phyloP scores from a whole-genome alignment of 2,888 invertebrate species.

The Drosophila robusta region DNA sequence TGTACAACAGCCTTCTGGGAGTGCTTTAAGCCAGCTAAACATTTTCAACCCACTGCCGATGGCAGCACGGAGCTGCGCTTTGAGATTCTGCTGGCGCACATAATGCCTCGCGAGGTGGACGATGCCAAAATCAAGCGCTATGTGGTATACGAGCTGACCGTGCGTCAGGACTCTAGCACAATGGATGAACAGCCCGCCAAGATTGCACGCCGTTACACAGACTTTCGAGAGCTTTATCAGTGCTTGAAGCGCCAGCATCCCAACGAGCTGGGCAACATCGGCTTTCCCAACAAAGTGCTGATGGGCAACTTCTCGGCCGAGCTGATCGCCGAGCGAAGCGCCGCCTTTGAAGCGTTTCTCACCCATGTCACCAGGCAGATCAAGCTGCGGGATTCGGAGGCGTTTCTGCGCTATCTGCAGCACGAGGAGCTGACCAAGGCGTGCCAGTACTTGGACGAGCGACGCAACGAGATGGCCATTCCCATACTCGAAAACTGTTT shows the following conservation, averaged over 20 bases:
- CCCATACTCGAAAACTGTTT: slow-evolving; percentile 89
- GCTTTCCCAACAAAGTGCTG: slow-evolving; percentile 90
- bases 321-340: slow-evolving; percentile 88
- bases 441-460: slow-evolving; percentile 87
- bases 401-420: slow-evolving; percentile 88
- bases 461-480: slow-evolving; percentile 87
- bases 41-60: slow-evolving; percentile 71
- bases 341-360: slow-evolving; percentile 88
- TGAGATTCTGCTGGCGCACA: slow-evolving; percentile 89
- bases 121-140: slow-evolving; percentile 87
- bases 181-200: slow-evolving; percentile 88
- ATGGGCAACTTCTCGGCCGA: slow-evolving; percentile 90
- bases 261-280: slow-evolving; percentile 85
- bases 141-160: slow-evolving; percentile 89
- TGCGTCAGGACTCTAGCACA: slow-evolving; percentile 86
- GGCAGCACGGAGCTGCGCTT: slow-evolving; percentile 85
- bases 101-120: slow-evolving; percentile 87
- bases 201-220: slow-evolving; percentile 90
- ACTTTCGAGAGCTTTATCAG: slow-evolving; percentile 89
- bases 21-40: slow-evolving; percentile 55
- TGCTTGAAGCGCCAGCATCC: slow-evolving; percentile 88
- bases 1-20: slow-evolving; percentile 81
- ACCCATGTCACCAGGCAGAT: slow-evolving; percentile 87
- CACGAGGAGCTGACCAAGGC: slow-evolving; percentile 88
- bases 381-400: slow-evolving; percentile 87